Evolutionary conservation across 2,888 invertebrate genomes (phyloP).

Genomic region (Polyploca ridens): DNA sequence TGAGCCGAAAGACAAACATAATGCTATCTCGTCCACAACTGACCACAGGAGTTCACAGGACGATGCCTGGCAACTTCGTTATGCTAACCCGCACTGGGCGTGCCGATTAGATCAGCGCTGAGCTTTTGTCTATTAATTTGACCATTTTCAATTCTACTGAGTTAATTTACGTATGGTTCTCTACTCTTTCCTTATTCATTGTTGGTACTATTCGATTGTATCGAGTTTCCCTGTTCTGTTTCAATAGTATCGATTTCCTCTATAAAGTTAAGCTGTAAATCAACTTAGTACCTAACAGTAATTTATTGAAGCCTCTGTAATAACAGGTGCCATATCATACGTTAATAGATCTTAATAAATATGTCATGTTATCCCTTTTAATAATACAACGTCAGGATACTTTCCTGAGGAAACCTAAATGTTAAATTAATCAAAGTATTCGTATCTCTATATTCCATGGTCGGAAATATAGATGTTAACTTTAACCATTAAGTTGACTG

Average conservation of each 20-base stretch:
- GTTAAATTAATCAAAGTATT: background rate
- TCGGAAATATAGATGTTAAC: background rate
- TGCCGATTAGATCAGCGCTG: too few relatives aligned
- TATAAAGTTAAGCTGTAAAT: constrained; percentile 14
- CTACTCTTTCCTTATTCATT: too few relatives aligned
- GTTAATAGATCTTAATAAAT: too few relatives aligned
- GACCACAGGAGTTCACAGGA: too few relatives aligned
- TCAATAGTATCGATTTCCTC: constrained; percentile 20
- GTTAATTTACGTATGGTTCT: too few relatives aligned
- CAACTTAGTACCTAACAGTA: constrained; percentile 7
- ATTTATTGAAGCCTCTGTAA: background rate
- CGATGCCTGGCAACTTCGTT: too few relatives aligned
- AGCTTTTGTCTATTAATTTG: too few relatives aligned
- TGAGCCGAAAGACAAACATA: too few relatives aligned
- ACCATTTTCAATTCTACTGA: too few relatives aligned
- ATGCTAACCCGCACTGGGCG: too few relatives aligned
- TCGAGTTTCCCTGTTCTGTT: constrained; percentile 18
- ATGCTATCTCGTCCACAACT: too few relatives aligned
- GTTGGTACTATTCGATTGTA: constrained; percentile 17
- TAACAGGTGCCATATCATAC: background rate
- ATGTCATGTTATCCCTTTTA: background rate
- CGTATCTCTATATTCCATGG: background rate
- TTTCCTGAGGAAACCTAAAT: background rate
- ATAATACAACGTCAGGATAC: background rate
- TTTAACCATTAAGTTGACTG: constrained; percentile 49